Base-by-base conservation (phyloP, 2,113 vertebrate genomes). In the Atrichornis clamosus region DNA sequence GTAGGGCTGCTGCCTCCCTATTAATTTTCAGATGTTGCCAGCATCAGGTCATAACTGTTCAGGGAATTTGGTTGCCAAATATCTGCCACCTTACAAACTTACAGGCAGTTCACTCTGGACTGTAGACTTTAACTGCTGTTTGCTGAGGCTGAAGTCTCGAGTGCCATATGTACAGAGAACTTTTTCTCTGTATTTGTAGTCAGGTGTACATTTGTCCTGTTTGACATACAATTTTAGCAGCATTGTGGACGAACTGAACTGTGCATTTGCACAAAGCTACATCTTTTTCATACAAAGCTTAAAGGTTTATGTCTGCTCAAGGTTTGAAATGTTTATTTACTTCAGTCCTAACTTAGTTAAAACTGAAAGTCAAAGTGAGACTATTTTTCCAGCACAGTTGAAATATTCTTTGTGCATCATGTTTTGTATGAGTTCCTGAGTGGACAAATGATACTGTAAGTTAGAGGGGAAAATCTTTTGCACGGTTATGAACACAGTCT, bases 101-200 rank as follows among this genome's bases (percentile, higher is more conserved):
- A 37, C 2, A 46, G 37, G 20, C 32, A 17, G 18, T 62, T 65
- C 10, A 8, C 18, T 69, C 13, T 60, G 44, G 21, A 13, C 35
- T 58, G 1, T 17, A 28, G 39, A 15, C 22, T 58, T 32, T 2
- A 46, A 33, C 26, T 37, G 1, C 30, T 69, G 0, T 56, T 69
- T 78, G n/a, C 24, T 20, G 44, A 27, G 59, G 14, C 33, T 72
- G 58, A 56, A 49, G 16, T 52, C 24, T 64, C 0, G 0, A 20
- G n/a, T 80, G 24, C 63, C n/a, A 3, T 17, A 3, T 19, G 11
- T 37, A 28, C n/a, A 37, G 28, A 81, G 19, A 65, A 8, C 27
- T 68, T 83, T 12, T 39, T 21, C 9, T 56, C 56, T 67, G n/a
- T 78, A 18, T 37, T 53, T 64, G 11, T 73, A 32, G n/a, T 44